Conservation (phyloP, 2,888 invertebrate genomes). For the Epistrophe grossulariae region DNA sequence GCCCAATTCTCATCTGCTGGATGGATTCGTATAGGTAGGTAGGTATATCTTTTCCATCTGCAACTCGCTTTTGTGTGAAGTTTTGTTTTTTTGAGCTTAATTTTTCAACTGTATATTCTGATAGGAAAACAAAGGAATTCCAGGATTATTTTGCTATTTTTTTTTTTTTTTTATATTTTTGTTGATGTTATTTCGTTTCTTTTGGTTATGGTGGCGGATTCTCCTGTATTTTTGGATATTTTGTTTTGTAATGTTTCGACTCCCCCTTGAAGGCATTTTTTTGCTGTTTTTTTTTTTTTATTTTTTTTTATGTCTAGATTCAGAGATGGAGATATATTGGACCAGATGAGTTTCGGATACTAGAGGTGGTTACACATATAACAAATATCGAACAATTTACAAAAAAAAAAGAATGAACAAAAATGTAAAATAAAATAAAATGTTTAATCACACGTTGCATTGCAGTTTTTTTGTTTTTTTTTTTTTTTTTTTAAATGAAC, state of each 20-base stretch:
- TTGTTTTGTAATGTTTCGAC: slow-evolving; percentile 37
- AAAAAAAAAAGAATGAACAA: slow-evolving; percentile 7
- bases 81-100: slow-evolving; percentile 50
- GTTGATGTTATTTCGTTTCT: slow-evolving; percentile 29
- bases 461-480: too few species aligned
- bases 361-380: slow-evolving; percentile 65
- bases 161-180: slow-evolving; percentile 24
- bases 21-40: slow-evolving; percentile 36
- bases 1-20: slow-evolving; percentile 31
- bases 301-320: slow-evolving; percentile 37
- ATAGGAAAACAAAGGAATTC: slow-evolving; percentile 76
- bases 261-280: slow-evolving; percentile 49
- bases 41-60: slow-evolving; percentile 40
- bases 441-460: slow-evolving; percentile 63
- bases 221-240: slow-evolving; percentile 52
- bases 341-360: slow-evolving; percentile 72
- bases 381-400: slow-evolving; percentile 56
- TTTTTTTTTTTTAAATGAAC: slow-evolving; percentile 9
- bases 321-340: slow-evolving; percentile 41
- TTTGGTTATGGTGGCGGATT: slow-evolving; percentile 8
- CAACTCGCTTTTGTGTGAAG: slow-evolving; percentile 53
- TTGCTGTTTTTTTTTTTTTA: slow-evolving; percentile 20
- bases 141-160: slow-evolving; percentile 66
- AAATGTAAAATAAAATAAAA: slow-evolving; percentile 48
- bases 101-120: slow-evolving; percentile 70